A percentile compares a stretch with the other conserved stretches of the same genome.
Evolutionary conservation across 2,888 invertebrate genomes (phyloP).

Genomic region (Chalcosyrphus nemorum): DNA sequence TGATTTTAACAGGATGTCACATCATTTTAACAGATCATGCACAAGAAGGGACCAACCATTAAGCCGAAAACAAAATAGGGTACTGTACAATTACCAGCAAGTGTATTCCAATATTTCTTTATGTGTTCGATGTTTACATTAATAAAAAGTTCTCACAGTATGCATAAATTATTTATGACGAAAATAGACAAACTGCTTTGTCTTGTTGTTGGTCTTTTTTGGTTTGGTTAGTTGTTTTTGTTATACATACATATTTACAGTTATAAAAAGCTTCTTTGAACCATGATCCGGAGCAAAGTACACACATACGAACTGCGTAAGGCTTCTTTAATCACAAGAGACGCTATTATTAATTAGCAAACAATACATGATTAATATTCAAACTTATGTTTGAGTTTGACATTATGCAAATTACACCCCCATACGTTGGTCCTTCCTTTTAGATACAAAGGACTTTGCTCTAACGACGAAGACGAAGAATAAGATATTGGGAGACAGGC

Average conservation of each 20-base stretch:
- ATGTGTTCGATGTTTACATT: constrained; percentile 6
- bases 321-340: constrained; percentile 48
- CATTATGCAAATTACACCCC: constrained; percentile 64
- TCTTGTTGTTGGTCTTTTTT: not conserved
- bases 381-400: constrained; percentile 68
- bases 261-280: constrained; percentile 41
- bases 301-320: constrained; percentile 9
- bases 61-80: too few relatives aligned
- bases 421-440: not conserved
- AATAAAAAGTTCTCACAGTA: constrained; percentile 17
- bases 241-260: not conserved
- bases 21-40: too few relatives aligned
- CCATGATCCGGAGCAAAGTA: constrained; percentile 45
- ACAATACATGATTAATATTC: constrained; percentile 70
- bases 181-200: not conserved
- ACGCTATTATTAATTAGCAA: constrained; percentile 66
- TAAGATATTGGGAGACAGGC: constrained; percentile 23
- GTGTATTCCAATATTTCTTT: not conserved
- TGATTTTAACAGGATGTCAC: too few relatives aligned
- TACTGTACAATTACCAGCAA: too few relatives aligned
- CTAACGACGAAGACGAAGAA: constrained; percentile 9
- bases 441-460: constrained; percentile 8
- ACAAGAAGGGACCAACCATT: too few relatives aligned
- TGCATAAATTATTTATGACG: constrained; percentile 25
- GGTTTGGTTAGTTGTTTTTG: not conserved